Evolutionary conservation across 2,888 invertebrate species (phyloP), one percentile per base, ranked within the genome.

Genomic region (Odontomyia ornata): DNA sequence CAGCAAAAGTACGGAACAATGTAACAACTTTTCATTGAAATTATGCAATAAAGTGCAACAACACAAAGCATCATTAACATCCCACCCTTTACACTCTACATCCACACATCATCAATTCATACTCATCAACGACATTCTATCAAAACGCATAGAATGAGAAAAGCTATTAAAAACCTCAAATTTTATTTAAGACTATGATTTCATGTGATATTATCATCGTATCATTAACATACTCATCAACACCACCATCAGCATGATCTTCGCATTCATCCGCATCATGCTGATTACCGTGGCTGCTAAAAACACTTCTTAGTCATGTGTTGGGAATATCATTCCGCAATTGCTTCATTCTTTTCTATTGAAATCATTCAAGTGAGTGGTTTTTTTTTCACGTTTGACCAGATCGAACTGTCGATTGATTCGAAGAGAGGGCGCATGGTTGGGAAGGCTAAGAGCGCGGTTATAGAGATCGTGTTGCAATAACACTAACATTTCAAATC

Each of bases 181-280:
- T 21, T 25, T 60, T 60, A 60, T 60, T 60, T 23, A 60, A 60
- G 23, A 25, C 57, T 60, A 60, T 60, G 57, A 60, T 21, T 60
- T 60, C 57, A 60, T 60, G 11, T 18, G 23, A 60, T 25, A 60
- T 11, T 25, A 60, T 52, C 52, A 15, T 52, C 5, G 52, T 18
- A 15, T 60, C 25, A 60, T 25, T 18, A 60, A 13, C 23, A 60
- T n/a, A 3, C 15, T n/a, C 52, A 52, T n/a, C 52, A 52, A 18
- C 5, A 52, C 13, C n/a, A 52, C 13, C 18, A 52, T 52, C 52
- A 13, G 52, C 52, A 52, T 52, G 7, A 52, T 52, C 43, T 52
- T 4, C 18, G 13, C 4, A 52, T 18, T 52, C 52, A 52, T 52
- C 52, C 18, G 4, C 52, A 52, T 52, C 3, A n/a, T 18, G 18